Evolutionary conservation across 1,140 invertebrate species (phyloP).

Genomic region (Bombus pascuorum): DNA sequence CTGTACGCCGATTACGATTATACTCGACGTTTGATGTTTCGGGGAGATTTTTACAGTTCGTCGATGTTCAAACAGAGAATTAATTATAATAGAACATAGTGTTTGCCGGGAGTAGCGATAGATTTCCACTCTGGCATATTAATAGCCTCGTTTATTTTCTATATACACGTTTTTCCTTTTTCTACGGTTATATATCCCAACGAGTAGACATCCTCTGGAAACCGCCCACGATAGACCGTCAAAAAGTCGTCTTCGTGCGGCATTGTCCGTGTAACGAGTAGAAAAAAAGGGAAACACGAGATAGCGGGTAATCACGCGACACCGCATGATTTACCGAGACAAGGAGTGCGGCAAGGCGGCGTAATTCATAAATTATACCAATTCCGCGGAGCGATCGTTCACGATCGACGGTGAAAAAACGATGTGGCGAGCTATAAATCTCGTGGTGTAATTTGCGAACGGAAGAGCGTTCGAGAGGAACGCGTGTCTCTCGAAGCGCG

Average conservation of each 20-base stretch:
- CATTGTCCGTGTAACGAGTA: not conserved
- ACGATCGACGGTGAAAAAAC: conserved; percentile 10
- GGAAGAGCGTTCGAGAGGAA: not conserved
- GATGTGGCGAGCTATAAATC: conserved; percentile 17
- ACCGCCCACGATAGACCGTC: not conserved
- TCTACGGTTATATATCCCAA: not conserved
- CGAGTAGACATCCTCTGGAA: not conserved
- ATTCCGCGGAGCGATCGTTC: conserved; percentile 29
- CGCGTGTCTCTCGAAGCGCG: not conserved
- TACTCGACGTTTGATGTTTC: no score
- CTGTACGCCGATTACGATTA: no score
- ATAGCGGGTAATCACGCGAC: conserved; percentile 47
- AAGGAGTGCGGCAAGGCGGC: not conserved
- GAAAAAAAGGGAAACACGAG: not conserved
- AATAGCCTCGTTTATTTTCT: not conserved
- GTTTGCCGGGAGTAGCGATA: not conserved
- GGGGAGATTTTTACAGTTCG: no score
- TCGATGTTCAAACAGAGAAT: no score
- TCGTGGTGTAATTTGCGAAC: not conserved
- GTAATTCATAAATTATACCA: conserved; percentile 40
- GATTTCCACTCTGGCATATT: not conserved
- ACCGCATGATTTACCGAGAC: conserved; percentile 35
- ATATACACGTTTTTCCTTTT: not conserved
- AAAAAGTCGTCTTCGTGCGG: not conserved
- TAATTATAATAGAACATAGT: no score